Evolutionary conservation across 2,797 vertebrate genomes (phyloP).

Genomic region (Mus minutoides): DNA sequence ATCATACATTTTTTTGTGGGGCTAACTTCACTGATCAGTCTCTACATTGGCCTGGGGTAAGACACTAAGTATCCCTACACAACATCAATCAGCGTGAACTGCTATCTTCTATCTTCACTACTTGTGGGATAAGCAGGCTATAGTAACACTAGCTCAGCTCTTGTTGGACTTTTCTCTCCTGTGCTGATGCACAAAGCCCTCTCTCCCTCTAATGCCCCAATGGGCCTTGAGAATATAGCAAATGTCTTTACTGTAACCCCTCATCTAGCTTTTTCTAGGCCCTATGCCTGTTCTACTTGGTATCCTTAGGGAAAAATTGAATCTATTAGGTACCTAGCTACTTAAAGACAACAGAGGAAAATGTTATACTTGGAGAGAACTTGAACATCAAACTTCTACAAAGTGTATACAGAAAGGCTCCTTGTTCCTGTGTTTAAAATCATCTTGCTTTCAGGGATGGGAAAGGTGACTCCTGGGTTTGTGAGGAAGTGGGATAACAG

Average conservation of each 20-base stretch:
- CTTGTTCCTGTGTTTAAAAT: background rate
- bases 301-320: background rate
- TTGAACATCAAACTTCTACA: background rate
- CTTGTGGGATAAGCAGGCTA: background rate
- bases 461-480: background rate
- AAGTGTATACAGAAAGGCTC: background rate
- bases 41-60: background rate
- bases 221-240: too few species aligned
- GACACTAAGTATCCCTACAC: background rate
- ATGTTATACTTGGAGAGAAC: background rate
- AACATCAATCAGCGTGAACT: background rate
- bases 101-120: background rate
- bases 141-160: background rate
- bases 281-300: background rate
- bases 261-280: background rate
- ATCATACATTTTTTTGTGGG: background rate
- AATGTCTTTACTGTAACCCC: background rate
- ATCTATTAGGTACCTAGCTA: background rate
- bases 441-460: background rate
- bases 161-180: background rate
- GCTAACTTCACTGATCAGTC: background rate
- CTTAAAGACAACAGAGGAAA: background rate
- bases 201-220: background rate
- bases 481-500: background rate
- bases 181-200: rapidly evolving